Conservation (phyloP, 2,888 invertebrate species). For the Diaphora mendica region DNA sequence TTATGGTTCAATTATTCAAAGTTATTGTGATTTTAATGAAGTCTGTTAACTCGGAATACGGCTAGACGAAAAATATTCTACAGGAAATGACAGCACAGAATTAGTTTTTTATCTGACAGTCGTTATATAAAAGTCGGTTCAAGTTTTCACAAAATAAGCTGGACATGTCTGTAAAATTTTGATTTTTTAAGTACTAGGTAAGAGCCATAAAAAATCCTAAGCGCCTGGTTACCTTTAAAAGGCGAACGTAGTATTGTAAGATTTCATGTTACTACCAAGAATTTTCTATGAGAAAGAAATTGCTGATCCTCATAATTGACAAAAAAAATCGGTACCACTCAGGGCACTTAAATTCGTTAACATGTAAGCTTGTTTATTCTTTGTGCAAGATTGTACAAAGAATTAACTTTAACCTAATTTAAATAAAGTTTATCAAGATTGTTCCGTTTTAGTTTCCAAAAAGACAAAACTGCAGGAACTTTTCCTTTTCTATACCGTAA, state of each 20-base stretch:
- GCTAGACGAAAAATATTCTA: background rate
- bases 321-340: background rate
- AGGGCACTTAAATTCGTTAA: background rate
- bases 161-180: background rate
- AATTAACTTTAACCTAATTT: background rate
- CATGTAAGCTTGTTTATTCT: background rate
- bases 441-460: background rate
- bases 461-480: background rate
- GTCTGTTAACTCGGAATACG: background rate
- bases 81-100: background rate
- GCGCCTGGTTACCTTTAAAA: no score
- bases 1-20: background rate
- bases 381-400: background rate
- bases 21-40: background rate
- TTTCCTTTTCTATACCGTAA: background rate
- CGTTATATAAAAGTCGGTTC: background rate
- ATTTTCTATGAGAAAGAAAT: background rate
- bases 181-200: background rate
- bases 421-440: background rate
- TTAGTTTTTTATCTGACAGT: background rate
- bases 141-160: background rate
- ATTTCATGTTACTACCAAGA: background rate
- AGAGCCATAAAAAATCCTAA: no score
- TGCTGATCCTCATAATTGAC: background rate
- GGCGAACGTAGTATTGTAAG: no score